Conservation (phyloP, 2,113 vertebrate species). For the Pteronura brasiliensis region DNA sequence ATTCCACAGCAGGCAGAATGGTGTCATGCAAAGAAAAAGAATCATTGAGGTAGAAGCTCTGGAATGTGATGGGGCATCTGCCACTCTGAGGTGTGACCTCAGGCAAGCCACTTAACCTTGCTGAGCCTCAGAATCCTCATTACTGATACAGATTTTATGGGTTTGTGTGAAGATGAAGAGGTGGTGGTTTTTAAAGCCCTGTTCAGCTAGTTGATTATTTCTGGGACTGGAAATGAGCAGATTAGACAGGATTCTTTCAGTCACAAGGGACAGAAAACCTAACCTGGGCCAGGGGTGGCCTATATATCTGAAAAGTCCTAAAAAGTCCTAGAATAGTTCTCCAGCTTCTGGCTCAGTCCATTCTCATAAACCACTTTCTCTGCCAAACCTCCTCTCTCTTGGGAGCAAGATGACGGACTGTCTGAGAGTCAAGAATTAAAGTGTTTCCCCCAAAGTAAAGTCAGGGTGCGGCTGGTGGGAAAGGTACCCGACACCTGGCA, state of each 20-base stretch:
- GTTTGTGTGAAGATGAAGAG: not conserved
- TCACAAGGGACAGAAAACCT: not conserved
- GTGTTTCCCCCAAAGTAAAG: not conserved
- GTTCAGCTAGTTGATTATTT: not conserved
- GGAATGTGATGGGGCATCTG: not conserved
- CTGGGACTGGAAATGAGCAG: not conserved
- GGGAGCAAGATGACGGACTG: not conserved
- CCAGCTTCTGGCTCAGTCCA: not conserved
- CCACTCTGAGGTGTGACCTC: not conserved
- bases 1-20: not conserved
- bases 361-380: not conserved
- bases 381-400: not conserved
- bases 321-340: not conserved
- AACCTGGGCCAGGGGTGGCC: not conserved
- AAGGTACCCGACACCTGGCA: not conserved
- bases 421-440: not conserved
- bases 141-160: not conserved
- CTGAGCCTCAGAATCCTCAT: not conserved
- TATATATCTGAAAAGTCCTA: not conserved
- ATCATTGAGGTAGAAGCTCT: not conserved
- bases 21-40: not conserved
- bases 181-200: not conserved
- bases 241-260: not conserved
- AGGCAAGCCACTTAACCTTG: conserved; percentile 16
- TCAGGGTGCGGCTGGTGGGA: not conserved